Percentiles rank a stretch among this genome's conserved stretches.
Evolutionary conservation across 2,113 vertebrate species (phyloP).

Genomic region (Salvator merianae): DNA sequence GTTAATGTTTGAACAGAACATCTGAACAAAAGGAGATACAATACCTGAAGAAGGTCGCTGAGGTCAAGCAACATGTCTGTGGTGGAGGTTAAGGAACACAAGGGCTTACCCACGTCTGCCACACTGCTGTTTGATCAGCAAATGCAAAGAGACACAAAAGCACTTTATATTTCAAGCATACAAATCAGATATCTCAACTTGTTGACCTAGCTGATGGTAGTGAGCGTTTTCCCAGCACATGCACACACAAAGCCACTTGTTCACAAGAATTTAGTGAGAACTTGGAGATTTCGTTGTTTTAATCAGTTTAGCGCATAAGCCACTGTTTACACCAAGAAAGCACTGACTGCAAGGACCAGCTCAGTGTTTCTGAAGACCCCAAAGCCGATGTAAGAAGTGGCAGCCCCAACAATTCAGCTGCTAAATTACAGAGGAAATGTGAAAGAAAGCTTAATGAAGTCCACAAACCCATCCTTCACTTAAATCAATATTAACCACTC

Average conservation of each 20-base stretch:
- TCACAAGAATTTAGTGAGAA: background rate
- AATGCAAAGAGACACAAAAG: slow-evolving; percentile 24
- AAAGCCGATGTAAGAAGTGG: background rate
- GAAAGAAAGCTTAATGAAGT: background rate
- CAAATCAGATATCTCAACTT: background rate
- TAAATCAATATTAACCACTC: background rate
- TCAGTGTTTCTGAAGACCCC: background rate
- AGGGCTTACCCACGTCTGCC: background rate
- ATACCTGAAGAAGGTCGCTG: slow-evolving; percentile 95
- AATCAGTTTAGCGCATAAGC: background rate
- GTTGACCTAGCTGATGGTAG: background rate
- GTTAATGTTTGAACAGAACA: slow-evolving; percentile 11
- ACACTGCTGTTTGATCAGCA: slow-evolving; percentile 30
- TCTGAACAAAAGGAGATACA: slow-evolving; percentile 27
- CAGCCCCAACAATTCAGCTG: no score
- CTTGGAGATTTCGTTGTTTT: background rate
- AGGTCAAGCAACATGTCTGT: slow-evolving; percentile 98
- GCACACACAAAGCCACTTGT: background rate
- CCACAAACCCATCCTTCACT: background rate
- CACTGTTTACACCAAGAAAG: background rate
- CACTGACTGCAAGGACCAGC: background rate
- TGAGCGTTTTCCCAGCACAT: background rate
- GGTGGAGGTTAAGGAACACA: slow-evolving; percentile 72
- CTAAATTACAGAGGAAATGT: background rate
- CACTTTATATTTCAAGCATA: slow-evolving; percentile 1